Evolutionary conservation across 1,140 invertebrate genomes (phyloP).

Genomic region (Doryteuthis pealeii): DNA sequence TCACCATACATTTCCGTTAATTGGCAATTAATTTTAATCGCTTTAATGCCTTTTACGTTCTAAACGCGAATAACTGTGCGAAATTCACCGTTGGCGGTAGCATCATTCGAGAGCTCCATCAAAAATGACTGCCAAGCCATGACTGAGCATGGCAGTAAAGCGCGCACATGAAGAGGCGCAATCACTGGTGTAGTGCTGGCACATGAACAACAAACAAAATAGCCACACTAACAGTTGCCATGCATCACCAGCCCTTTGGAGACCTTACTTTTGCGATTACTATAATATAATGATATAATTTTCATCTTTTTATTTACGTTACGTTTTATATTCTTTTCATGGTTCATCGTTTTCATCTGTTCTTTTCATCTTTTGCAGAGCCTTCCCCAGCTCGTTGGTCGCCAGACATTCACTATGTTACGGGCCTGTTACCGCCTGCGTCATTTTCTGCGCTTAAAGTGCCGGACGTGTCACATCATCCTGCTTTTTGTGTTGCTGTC

Average conservation of each 20-base stretch:
- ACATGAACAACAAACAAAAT: not conserved
- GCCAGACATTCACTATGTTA: not conserved
- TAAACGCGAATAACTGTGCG: no score
- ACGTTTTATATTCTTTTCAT: not conserved
- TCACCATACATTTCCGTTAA: no score
- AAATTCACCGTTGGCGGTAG: no score
- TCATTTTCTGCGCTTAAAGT: not conserved
- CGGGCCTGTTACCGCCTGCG: constrained; percentile 4
- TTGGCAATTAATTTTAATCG: no score
- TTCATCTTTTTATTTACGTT: not conserved
- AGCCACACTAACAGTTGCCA: not conserved
- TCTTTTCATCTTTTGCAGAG: not conserved
- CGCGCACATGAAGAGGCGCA: no score
- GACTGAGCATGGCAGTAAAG: no score
- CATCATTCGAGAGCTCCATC: no score
- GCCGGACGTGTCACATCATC: not conserved
- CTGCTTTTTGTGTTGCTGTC: not conserved
- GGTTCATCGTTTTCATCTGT: not conserved
- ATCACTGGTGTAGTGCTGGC: not conserved
- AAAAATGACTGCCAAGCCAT: no score
- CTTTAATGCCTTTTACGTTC: no score
- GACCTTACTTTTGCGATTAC: no score
- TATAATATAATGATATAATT: not conserved
- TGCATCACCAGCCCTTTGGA: no score
- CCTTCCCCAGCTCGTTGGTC: not conserved